These are phyloP conservation scores for Psilanteris sp. DNA, from an alignment of 1,140 invertebrate genomes.

Conservation along the genomic window DNA sequence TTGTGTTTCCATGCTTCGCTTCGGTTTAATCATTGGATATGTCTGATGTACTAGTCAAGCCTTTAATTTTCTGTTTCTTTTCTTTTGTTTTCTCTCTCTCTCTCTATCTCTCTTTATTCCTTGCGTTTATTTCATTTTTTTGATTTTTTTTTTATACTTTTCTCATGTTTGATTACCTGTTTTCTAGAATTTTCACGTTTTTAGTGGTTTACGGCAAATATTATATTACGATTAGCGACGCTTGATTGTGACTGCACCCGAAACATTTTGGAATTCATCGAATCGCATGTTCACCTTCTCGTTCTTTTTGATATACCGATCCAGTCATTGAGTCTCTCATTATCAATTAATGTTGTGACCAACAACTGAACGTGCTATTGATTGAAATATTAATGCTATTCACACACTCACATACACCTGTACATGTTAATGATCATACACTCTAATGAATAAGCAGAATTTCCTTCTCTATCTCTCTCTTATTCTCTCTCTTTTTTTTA, in stretches of 20 bases:
- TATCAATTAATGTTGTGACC: slow-evolving; percentile 31
- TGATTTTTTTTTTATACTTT: slow-evolving; percentile 29
- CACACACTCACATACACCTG: slow-evolving; percentile 10
- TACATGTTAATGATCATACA: slow-evolving; percentile 19
- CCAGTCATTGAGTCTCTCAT: slow-evolving; percentile 35
- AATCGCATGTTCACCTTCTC: slow-evolving; percentile 43
- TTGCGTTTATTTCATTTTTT: slow-evolving; percentile 17
- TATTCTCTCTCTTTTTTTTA: too few relatives aligned
- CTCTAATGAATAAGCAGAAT: neutral
- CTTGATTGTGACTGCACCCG: slow-evolving; percentile 49
- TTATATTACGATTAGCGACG: slow-evolving; percentile 33
- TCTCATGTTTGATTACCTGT: slow-evolving; percentile 15
- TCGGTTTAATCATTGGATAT: slow-evolving; percentile 56
- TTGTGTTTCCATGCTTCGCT: slow-evolving; percentile 66
- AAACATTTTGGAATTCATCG: slow-evolving; percentile 22
- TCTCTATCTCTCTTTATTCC: too few relatives aligned
- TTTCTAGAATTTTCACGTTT: slow-evolving; percentile 9
- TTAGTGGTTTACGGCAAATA: slow-evolving; percentile 8
- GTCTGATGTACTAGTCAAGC: slow-evolving; percentile 37
- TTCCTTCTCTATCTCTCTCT: too few relatives aligned
- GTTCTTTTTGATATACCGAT: slow-evolving; percentile 32
- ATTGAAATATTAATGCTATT: slow-evolving; percentile 28
- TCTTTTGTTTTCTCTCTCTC: slow-evolving; percentile 25
- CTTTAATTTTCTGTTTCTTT: slow-evolving; percentile 31
- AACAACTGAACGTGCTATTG: slow-evolving; percentile 18